Evolutionary conservation across 2,797 vertebrate species (phyloP), one percentile per base, ranked within the genome.

Genomic region (Dryobates pubescens): DNA sequence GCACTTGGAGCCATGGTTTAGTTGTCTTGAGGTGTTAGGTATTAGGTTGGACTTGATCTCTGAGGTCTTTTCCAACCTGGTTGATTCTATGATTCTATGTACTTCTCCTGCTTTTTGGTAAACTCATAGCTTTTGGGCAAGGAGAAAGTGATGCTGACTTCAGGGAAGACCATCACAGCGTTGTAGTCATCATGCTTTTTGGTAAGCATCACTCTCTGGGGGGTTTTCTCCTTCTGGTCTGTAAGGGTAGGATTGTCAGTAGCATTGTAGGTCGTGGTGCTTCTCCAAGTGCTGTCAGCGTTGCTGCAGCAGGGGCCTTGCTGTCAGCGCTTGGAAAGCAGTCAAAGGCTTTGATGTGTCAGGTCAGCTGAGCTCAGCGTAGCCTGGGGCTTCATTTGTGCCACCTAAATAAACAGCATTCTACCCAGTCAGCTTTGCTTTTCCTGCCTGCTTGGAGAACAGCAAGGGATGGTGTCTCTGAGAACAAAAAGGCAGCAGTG

Each of bases 261-360:
- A 82, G 58, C 1, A 0, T 9, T 80, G 75, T 22, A 13, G 0
- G 0, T 70, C 1, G 13, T 29, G 63, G 23, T 75, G 67, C 51
- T 51, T 58, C 58, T 90, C 54, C 36, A 17, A 58, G 47, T 19
- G 63, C 77, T 83, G 88, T 54, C 72, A 41, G 77, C 22, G 2
- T 62, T 19, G 86, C 69, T 89, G 64, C 0, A 1, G 45, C 0
- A 6, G 63, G 86, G 78, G 80, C 78, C 49, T 86, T 75, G 78
- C 70, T 89, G 65, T 77, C 82, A 69, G 75, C 0, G 2, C 36
- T 82, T 58, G 89, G 82, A 81, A 74, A 73, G 64, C 82, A 70
- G 17, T 77, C 73, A 74, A 73, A 86, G 88, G 71, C 69, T 90
- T 88, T 68, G 91, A 82, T 93, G 91, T 92, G 80, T 95, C 88